phyloP scores from a whole-genome alignment of 30 jellyfish, hydroid and myxozoan species.

The Nemopilema nomurai region DNA sequence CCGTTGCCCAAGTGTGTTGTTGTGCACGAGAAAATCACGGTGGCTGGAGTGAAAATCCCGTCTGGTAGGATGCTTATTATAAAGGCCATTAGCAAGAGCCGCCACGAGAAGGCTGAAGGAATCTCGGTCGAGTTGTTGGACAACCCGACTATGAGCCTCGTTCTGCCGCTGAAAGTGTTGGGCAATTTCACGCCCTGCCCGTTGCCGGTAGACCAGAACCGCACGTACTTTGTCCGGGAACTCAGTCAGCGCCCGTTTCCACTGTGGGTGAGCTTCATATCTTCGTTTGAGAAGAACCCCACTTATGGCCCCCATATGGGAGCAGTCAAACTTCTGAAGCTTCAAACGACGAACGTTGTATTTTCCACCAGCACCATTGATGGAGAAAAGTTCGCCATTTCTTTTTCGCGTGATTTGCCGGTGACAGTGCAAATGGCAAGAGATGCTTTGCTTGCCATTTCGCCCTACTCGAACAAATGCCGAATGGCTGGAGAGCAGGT shows the following conservation, averaged over 20 bases:
- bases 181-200: slow-evolving; percentile 73
- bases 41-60: slow-evolving; percentile 23
- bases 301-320: slow-evolving; percentile 85
- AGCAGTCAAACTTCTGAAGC: slow-evolving; percentile 27
- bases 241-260: slow-evolving; percentile 68
- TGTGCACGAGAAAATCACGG: slow-evolving; percentile 35
- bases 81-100: slow-evolving; percentile 31
- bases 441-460: slow-evolving; percentile 50
- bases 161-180: slow-evolving; percentile 57
- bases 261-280: slow-evolving; percentile 56
- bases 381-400: slow-evolving; percentile 74
- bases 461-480: slow-evolving; percentile 49
- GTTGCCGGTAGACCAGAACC: slow-evolving; percentile 31
- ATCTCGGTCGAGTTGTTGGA: slow-evolving; percentile 31
- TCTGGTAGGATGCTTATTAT: slow-evolving; percentile 57
- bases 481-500: slow-evolving; percentile 34
- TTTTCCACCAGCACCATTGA: slow-evolving; percentile 72
- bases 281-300: slow-evolving; percentile 54
- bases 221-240: slow-evolving; percentile 61
- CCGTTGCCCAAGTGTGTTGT: slow-evolving; percentile 70
- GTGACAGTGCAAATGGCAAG: slow-evolving; percentile 76
- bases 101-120: slow-evolving; percentile 52
- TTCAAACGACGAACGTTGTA: slow-evolving; percentile 46
- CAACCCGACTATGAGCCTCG: slow-evolving; percentile 22
- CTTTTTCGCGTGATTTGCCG: slow-evolving; percentile 86